Conservation (phyloP, 2,113 vertebrate species). For the Melanocharis versteri region DNA sequence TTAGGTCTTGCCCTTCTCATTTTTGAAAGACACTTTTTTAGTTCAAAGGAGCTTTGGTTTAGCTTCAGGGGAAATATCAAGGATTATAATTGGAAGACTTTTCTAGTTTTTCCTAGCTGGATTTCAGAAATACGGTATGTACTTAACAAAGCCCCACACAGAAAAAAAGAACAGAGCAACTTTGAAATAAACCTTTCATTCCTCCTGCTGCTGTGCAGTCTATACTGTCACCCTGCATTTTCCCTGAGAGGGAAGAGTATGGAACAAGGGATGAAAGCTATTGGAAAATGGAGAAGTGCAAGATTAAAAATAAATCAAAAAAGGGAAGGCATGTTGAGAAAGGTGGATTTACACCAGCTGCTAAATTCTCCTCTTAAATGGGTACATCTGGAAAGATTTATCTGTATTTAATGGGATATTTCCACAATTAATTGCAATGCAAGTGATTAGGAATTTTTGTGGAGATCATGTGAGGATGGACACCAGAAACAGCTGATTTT, state of each 20-base stretch:
- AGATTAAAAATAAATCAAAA: constrained; percentile 50
- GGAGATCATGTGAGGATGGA: not conserved
- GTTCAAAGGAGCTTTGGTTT: constrained; percentile 70
- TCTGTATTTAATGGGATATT: not conserved
- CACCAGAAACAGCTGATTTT: not conserved
- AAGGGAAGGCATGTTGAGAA: not conserved
- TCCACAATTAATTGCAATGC: not conserved
- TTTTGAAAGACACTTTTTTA: constrained; percentile 64
- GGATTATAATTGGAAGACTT: constrained; percentile 71
- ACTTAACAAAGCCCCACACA: constrained; percentile 54
- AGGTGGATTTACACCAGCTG: not conserved
- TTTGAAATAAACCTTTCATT: constrained; percentile 58
- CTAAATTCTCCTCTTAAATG: not conserved
- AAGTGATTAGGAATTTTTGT: not conserved
- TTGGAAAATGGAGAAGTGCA: not conserved
- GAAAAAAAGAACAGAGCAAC: constrained; percentile 25
- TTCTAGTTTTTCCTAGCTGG: constrained; percentile 63
- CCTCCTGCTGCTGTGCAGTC: not conserved
- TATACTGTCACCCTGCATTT: not conserved
- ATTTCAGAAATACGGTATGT: constrained; percentile 45
- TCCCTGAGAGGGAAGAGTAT: not conserved
- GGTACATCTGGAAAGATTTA: not conserved
- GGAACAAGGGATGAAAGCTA: not conserved
- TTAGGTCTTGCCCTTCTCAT: constrained; percentile 60
- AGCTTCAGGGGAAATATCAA: constrained; percentile 67